phyloP scores from a whole-genome alignment of 2,797 vertebrate genomes.

The Halcyon chelicuti region DNA sequence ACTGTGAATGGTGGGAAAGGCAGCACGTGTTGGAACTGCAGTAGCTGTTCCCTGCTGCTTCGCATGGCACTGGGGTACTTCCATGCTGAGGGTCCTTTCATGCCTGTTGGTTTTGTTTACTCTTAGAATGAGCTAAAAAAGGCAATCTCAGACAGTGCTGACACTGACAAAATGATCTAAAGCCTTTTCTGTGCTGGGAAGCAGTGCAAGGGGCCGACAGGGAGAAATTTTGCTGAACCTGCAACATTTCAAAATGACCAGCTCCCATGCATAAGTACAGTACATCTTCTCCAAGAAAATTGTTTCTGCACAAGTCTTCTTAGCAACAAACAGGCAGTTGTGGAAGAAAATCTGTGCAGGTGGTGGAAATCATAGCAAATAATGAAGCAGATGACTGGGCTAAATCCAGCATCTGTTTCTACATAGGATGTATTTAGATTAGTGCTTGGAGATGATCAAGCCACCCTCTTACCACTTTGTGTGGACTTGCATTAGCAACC shows the following conservation, averaged over 20 bases:
- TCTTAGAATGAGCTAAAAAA: neutral
- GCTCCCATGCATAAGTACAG: neutral
- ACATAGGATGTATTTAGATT: neutral
- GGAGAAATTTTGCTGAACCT: neutral
- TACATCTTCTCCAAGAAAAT: neutral
- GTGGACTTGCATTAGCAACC: neutral
- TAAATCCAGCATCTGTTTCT: neutral
- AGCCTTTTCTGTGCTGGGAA: neutral
- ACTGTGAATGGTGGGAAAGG: neutral
- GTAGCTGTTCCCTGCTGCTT: neutral
- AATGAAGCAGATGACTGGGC: neutral
- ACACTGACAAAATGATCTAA: neutral
- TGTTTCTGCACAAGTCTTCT: neutral
- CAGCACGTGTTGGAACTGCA: rapidly evolving
- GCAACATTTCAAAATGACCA: neutral
- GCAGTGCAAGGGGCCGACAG: neutral
- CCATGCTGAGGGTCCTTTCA: neutral
- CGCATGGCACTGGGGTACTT: neutral
- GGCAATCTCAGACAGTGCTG: rapidly evolving
- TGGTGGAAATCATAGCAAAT: neutral
- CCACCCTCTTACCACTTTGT: no score
- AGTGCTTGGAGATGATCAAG: neutral
- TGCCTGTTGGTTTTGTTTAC: neutral
- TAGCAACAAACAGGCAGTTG: neutral
- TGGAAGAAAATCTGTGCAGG: neutral